Conservation (phyloP, 35 echinoderm and acorn worm genomes). For the Ophiothrix spiculata region DNA sequence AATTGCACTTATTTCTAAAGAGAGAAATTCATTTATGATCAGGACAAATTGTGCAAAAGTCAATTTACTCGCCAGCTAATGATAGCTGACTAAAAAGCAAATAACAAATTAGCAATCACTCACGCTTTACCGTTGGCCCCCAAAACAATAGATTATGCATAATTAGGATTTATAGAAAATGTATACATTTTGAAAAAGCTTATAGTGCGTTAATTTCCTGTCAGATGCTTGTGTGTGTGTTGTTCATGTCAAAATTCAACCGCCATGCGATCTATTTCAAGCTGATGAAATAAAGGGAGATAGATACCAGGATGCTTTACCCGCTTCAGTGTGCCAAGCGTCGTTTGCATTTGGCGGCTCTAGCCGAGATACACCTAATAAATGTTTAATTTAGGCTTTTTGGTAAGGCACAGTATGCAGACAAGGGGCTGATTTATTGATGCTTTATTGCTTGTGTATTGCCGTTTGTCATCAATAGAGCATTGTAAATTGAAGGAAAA, state of each 20-base stretch:
- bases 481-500: no score
- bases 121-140: background rate
- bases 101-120: slow-evolving; percentile 4
- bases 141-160: slow-evolving; percentile 8
- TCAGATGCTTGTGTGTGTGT: background rate
- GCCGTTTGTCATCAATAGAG: no score
- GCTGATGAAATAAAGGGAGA: background rate
- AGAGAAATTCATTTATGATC: background rate
- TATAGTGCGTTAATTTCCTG: background rate
- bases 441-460: background rate
- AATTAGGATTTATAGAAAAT: slow-evolving; percentile 17
- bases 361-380: background rate
- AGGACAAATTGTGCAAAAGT: background rate
- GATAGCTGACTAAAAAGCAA: background rate
- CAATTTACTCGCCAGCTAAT: background rate
- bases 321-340: background rate
- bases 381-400: slow-evolving; percentile 16
- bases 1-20: background rate
- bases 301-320: background rate
- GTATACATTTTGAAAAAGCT: slow-evolving; percentile 13
- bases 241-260: slow-evolving; percentile 13
- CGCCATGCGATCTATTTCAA: background rate
- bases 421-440: background rate
- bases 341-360: background rate
- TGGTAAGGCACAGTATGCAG: background rate